Base-by-base conservation (phyloP, 1,140 invertebrate genomes). In the Melanaphis sacchari region DNA sequence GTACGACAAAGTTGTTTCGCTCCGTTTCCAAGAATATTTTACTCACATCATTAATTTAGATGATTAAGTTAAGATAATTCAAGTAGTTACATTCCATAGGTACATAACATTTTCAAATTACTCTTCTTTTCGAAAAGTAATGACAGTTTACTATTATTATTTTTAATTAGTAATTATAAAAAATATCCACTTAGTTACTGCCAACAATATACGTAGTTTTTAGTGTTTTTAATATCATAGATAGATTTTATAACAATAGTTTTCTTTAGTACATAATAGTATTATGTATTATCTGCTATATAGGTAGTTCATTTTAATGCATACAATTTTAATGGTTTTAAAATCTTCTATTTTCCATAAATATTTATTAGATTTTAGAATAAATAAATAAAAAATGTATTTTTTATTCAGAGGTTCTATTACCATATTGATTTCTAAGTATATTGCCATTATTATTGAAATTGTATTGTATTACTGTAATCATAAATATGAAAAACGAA, bases 131-230 rank as follows among this genome's bases (percentile, higher is more conserved):
- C 5, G n/a, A 76, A 76, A 76, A 76, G 59, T 76, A 76, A 76
- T 76, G 59, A n/a, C 59, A 76, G 31, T n/a, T 76, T 76, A 76
- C 4, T n/a, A 76, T 76, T 76, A 6, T 76, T 76, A 21, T 76
- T 76, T n/a, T 76, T 76, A 76, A 76, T 76, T 76, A 76, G 59
- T 76, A 76, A 76, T 76, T 76, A 59, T 31, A 76, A 76, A n/a
- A 15, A 76, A 15, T 76, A 36, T n/a, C 59, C 59, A 76, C 31
- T 76, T 76, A n/a, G 31, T n/a, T 76, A n/a, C 31, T 76, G n/a
- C 15, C 31, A 18, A 18, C 15, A 36, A 15, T 18, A 76, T 49
- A 49, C 43, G 11, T 4, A 31, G 8, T 66, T 26, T 31, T 66
- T 9, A 31, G 59, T n/a, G 11, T n/a, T 76, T n/a, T 76, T 76